Evolutionary conservation across 1,140 invertebrate species (phyloP).

Genomic region (Hypsibius dujardini): DNA sequence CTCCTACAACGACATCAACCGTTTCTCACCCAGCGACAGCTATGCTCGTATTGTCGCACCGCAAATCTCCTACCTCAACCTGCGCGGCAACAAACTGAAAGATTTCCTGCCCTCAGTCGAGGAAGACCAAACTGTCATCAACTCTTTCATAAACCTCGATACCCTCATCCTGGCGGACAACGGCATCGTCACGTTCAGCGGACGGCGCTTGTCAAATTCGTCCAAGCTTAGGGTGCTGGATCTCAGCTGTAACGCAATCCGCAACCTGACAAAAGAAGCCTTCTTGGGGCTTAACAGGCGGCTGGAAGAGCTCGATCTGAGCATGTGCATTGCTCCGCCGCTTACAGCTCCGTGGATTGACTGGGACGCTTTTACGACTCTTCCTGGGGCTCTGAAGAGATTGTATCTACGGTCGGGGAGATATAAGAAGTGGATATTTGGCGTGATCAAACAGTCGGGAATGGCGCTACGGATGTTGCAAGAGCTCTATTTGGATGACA

Average conservation of each 20-base stretch:
- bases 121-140: slow-evolving; percentile 31
- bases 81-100: neutral
- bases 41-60: neutral
- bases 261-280: neutral
- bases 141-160: slow-evolving; percentile 59
- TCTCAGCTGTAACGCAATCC: neutral
- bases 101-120: neutral
- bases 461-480: slow-evolving; percentile 42
- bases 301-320: neutral
- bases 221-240: neutral
- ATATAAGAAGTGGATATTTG: neutral
- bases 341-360: neutral
- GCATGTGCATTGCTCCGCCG: neutral
- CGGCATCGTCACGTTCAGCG: slow-evolving; percentile 18
- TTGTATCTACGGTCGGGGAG: neutral
- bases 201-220: neutral
- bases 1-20: neutral
- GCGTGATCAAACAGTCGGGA: slow-evolving; percentile 10
- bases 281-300: neutral
- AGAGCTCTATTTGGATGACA: slow-evolving; percentile 61
- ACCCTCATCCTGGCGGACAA: slow-evolving; percentile 54
- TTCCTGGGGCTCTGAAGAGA: neutral
- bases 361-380: neutral
- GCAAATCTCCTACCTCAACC: neutral
- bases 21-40: neutral